phyloP scores from a whole-genome alignment of 2,797 vertebrate genomes.

The Cottoperca gobio region DNA sequence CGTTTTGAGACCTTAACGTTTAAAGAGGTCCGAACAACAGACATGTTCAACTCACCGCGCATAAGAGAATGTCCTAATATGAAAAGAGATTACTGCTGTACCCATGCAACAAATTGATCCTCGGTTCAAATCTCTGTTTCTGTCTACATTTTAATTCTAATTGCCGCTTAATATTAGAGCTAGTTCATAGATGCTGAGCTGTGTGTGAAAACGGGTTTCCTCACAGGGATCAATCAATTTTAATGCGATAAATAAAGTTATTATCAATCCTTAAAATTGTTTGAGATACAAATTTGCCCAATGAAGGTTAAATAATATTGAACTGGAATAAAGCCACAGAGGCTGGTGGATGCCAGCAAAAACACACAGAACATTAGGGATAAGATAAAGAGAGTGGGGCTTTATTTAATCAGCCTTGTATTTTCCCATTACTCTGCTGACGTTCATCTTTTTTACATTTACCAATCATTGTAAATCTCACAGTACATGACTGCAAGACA shows the following conservation, averaged over 20 bases:
- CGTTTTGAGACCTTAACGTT: neutral
- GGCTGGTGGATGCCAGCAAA: conserved; percentile 25
- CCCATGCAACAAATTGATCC: neutral
- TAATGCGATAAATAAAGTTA: neutral
- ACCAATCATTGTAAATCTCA: conserved; percentile 34
- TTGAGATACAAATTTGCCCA: neutral
- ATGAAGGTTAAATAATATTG: conserved; percentile 5
- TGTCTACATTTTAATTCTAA: neutral
- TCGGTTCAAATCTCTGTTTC: neutral
- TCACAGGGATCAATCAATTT: neutral
- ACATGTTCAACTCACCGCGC: neutral
- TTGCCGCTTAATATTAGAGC: neutral
- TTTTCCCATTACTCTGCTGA: conserved; percentile 54
- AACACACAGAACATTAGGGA: conserved; percentile 36
- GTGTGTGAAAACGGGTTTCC: neutral
- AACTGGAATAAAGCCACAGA: conserved; percentile 22
- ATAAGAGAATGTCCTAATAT: neutral
- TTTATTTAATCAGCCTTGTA: conserved; percentile 64
- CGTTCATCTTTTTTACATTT: conserved; percentile 46
- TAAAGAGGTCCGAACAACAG: neutral
- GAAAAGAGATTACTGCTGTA: neutral
- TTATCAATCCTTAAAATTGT: neutral
- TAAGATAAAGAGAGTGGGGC: conserved; percentile 50
- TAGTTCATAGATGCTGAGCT: neutral
- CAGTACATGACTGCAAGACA: conserved; percentile 12